phyloP scores from a whole-genome alignment of 2,888 invertebrate species.

The Drosophila neoperkinsi region DNA sequence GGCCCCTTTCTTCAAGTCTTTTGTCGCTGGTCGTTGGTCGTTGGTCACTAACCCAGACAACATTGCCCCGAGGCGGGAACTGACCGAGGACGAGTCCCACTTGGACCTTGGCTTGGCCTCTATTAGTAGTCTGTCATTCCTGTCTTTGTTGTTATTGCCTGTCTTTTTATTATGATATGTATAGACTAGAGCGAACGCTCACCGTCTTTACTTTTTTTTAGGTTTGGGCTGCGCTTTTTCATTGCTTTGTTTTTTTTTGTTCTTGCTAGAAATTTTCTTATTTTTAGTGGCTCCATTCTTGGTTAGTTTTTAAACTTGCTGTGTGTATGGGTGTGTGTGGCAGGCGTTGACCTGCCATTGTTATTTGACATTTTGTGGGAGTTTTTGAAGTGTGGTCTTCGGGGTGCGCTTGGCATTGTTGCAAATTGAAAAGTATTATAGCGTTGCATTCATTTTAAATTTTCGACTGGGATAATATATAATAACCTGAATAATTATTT shows the following conservation, averaged over 20 bases:
- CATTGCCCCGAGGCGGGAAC: constrained; percentile 42
- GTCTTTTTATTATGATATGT: constrained; percentile 47
- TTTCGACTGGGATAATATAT: constrained; percentile 3
- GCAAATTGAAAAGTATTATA: constrained; percentile 43
- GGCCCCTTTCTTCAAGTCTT: constrained; percentile 27
- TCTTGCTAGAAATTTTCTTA: constrained; percentile 13
- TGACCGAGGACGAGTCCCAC: constrained; percentile 44
- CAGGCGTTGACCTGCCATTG: constrained; percentile 63
- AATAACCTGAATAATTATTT: background rate
- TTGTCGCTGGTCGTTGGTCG: constrained; percentile 25
- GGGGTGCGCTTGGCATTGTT: constrained; percentile 1
- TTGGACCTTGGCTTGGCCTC: constrained; percentile 53
- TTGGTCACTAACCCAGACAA: constrained; percentile 60
- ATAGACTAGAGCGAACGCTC: constrained; percentile 5
- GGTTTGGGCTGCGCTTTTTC: constrained; percentile 22
- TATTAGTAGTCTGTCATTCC: constrained; percentile 56
- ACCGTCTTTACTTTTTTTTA: constrained; percentile 13
- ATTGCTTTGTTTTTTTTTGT: constrained; percentile 13
- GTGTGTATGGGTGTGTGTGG: constrained; percentile 32
- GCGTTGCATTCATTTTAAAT: constrained; percentile 20
- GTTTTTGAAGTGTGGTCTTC: constrained; percentile 32
- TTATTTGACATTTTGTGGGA: constrained; percentile 61
- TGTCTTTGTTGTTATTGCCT: constrained; percentile 32
- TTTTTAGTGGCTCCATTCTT: constrained; percentile 38
- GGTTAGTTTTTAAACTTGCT: constrained; percentile 36